Base-by-base conservation (phyloP, 2,113 vertebrate species). In the Tyrannus savana region DNA sequence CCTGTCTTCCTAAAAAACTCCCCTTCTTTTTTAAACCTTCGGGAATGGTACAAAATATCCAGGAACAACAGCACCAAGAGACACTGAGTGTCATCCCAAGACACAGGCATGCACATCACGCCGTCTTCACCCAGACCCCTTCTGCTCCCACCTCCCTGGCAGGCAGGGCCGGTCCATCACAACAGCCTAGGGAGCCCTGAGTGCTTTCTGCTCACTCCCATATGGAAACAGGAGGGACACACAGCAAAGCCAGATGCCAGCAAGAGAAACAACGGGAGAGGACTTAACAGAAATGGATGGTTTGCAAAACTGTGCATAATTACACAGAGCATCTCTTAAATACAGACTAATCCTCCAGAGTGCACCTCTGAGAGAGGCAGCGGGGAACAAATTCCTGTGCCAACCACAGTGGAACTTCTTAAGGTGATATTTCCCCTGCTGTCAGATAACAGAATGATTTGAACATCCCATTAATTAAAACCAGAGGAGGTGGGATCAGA, bases 191-290 rank as follows among this genome's bases (percentile, higher is more conserved):
- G 27, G 52, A 83, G 49, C 37, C 62, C 60, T 0, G 0, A 31
- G 35, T 0, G 0, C 63, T 72, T 79, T 59, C 35, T 87, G 8
- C 23, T 77, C 49, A 3, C 0, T 1, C 18, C 59, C 10, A 0
- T n/a, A 14, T 16, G 53, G 53, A 60, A 84, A n/a, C 2, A 0
- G 31, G 24, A 89, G 77, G 49, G 35, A 17, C 49, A 46, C 33
- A 80, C n/a, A 63, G 81, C 24, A 64, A 44, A 89, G 47, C 21
- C 84, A 83, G 67, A 30, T 69, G 50, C 55, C 90, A 76, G 31
- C 47, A 79, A 77, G 35, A 58, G 35, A 58, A 90, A 56, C 28
- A 73, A 69, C 2, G 2, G 52, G 71, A 89, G 39, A 82, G 13
- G 12, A 59, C 42, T 53, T 58, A 37, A 47, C 58, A 66, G 78